Base-by-base conservation (phyloP, 2,888 invertebrate species). In the Netelia inedita region DNA sequence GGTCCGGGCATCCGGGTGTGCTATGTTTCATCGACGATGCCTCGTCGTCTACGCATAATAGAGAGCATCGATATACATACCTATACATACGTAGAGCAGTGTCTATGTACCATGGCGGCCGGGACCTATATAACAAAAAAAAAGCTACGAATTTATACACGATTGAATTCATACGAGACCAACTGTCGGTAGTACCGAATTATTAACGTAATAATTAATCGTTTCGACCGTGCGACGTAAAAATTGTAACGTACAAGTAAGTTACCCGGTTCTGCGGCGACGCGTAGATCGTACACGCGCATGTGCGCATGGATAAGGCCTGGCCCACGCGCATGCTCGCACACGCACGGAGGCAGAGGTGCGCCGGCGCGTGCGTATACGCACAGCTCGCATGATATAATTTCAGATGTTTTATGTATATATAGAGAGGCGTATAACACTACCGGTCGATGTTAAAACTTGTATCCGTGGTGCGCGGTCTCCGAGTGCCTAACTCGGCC, bases 401-500 rank as follows among this genome's bases (percentile, higher is more conserved):
- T 14, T 46, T 2, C 23, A 35, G 23, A 61, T 61, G 28, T 61
- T 55, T n/a, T 19, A 28, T 11, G 16, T 53, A 78, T 11, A 71
- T 43, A 50, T 59, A 41, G 19, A n/a, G 6, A 35, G 41, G 14
- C 9, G 35, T 19, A 10, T 14, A 53, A 35, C n/a, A 35, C 41
- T 53, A 63, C 79, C 79, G 79, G 79, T 72, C 73, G 79, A 74
- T 76, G 55, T 61, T 35, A 68, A 53, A 72, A 61, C 35, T 69
- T 63, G 68, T 14, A 19, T 72, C 81, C 66, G 81, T 68, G 73
- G 72, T 65, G 82, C 86, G 73, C 80, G 86, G 76, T 83, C 69
- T 73, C 68, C 85, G 80, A 74, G 83, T 85, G 88, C 86, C 87
- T 87, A 89, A 90, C 86, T 86, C 87, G 87, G 88, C 88, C 87